A percentile compares a stretch with the other conserved stretches of the same genome.
These are phyloP conservation scores for Mormyrus proboscirostris DNA, from an alignment of 2,797 vertebrate species.

Conservation along the genomic window DNA sequence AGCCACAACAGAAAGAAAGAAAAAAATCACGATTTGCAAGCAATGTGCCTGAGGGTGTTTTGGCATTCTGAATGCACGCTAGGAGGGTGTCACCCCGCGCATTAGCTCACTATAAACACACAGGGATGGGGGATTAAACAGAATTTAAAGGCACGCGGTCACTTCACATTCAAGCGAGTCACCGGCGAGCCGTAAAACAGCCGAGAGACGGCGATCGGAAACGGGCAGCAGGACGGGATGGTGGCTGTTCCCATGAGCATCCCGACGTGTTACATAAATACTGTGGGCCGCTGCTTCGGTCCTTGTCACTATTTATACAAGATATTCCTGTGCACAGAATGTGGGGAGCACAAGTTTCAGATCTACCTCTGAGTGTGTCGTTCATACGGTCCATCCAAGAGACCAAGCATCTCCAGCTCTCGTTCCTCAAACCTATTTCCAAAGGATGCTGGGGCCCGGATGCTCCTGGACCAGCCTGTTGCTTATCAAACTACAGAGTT, in stretches of 20 bases:
- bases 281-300: background rate
- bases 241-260: background rate
- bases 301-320: background rate
- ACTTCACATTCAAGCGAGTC: background rate
- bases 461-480: background rate
- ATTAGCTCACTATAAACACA: background rate
- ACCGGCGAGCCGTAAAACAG: background rate
- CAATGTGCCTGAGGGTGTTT: background rate
- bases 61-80: background rate
- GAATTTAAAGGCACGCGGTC: background rate
- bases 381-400: background rate
- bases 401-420: background rate
- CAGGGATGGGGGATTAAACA: background rate
- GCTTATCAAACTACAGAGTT: background rate
- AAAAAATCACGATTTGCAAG: background rate
- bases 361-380: background rate
- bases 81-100: background rate
- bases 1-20: background rate
- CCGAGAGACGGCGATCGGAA: background rate
- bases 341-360: background rate
- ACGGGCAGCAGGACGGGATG: background rate
- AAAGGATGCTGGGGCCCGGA: background rate
- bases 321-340: background rate
- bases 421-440: background rate
- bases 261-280: background rate